Percentiles rank a stretch among this genome's conserved stretches.
phyloP scores from a whole-genome alignment of 2,888 invertebrate species.

The Hypena proboscidalis region DNA sequence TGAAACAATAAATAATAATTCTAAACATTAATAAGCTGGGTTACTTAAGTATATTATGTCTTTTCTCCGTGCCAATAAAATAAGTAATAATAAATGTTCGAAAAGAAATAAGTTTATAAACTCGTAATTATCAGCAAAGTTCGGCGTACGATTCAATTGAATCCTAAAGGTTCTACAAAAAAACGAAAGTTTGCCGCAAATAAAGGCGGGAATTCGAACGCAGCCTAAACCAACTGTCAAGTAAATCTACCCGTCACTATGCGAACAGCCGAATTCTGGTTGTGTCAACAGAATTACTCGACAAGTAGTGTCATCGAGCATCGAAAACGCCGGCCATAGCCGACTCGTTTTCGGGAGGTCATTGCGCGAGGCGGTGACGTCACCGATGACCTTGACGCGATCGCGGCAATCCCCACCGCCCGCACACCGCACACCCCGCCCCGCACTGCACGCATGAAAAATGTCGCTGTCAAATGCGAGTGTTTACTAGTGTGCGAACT shows the following conservation, averaged over 20 bases:
- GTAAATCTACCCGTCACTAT: slow-evolving; percentile 40
- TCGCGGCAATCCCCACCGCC: slow-evolving; percentile 48
- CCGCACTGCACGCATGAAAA: slow-evolving; percentile 65
- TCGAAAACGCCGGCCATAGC: slow-evolving; percentile 55
- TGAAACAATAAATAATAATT: too few relatives aligned
- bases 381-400: slow-evolving; percentile 82
- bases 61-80: too few relatives aligned
- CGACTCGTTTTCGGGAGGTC: slow-evolving; percentile 75
- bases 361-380: slow-evolving; percentile 76
- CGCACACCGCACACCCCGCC: slow-evolving; percentile 30
- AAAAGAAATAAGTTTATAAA: too few relatives aligned
- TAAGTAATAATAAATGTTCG: too few relatives aligned
- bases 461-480: slow-evolving; percentile 55
- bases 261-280: slow-evolving; percentile 41
- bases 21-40: too few relatives aligned
- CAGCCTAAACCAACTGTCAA: slow-evolving; percentile 46
- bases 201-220: slow-evolving; percentile 5
- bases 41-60: too few relatives aligned
- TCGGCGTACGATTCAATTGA: too few relatives aligned
- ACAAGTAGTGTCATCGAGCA: slow-evolving; percentile 60
- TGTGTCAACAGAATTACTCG: slow-evolving; percentile 56
- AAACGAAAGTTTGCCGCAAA: slow-evolving; percentile 11
- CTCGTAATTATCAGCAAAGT: too few relatives aligned
- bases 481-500: slow-evolving; percentile 30
- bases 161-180: slow-evolving; percentile 9